Percentiles rank a stretch among this genome's conserved stretches.
Evolutionary conservation across 2,797 vertebrate genomes (phyloP).

Genomic region (Tokudaia tokunoshimensis): DNA sequence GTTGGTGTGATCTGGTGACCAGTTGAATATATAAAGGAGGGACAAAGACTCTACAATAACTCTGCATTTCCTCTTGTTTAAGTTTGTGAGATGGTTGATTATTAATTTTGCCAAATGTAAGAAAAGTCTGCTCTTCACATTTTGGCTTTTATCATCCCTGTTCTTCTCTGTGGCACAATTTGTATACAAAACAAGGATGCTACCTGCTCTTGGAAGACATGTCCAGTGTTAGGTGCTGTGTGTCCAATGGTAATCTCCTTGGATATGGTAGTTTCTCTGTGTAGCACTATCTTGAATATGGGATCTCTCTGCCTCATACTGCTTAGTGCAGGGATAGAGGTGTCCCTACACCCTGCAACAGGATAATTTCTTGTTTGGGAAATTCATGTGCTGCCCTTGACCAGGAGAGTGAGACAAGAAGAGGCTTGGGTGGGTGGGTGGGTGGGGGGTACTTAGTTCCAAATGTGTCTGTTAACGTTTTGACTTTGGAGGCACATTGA

Average conservation of each 20-base stretch:
- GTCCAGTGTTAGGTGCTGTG: neutral
- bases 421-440: neutral
- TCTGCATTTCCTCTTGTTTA: neutral
- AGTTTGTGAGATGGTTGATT: neutral
- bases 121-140: neutral
- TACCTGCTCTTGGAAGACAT: neutral
- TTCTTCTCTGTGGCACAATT: neutral
- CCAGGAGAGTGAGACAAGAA: neutral
- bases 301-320: neutral
- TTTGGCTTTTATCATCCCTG: neutral
- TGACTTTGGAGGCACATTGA: neutral
- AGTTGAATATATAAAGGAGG: neutral
- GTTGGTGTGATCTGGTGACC: neutral
- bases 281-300: neutral
- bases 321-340: neutral
- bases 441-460: neutral
- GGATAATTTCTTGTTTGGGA: conserved; percentile 28
- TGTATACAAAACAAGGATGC: conserved; percentile 46
- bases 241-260: conserved; percentile 41
- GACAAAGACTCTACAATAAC: neutral
- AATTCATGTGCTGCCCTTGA: conserved; percentile 41
- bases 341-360: neutral
- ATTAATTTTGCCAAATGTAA: neutral
- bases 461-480: neutral
- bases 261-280: neutral